Conservation (phyloP, 2,888 invertebrate species). For the Kryphioiulus occultus region DNA sequence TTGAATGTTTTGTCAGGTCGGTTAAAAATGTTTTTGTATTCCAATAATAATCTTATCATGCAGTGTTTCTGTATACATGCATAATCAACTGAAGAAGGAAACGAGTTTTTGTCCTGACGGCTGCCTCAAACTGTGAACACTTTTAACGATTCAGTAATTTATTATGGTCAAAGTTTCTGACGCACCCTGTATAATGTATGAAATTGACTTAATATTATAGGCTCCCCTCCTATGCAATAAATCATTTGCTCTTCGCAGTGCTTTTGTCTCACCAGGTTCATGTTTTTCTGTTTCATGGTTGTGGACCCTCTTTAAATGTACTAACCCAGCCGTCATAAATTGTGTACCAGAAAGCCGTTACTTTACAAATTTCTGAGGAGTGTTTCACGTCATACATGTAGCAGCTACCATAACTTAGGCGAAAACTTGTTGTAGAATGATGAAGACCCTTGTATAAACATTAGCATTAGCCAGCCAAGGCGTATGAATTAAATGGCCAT, state of each 20-base stretch:
- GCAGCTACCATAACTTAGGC: not conserved
- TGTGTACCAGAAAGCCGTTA: not conserved
- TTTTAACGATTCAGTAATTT: too few species aligned
- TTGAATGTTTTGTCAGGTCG: not conserved
- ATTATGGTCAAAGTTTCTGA: too few species aligned
- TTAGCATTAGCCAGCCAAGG: not conserved
- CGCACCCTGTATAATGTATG: too few species aligned
- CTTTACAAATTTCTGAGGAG: not conserved
- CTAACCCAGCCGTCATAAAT: not conserved
- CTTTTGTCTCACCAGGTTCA: too few species aligned
- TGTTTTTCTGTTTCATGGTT: too few species aligned
- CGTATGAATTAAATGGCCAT: slow-evolving; percentile 36
- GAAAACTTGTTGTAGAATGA: not conserved
- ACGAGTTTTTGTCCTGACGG: not conserved
- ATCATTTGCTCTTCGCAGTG: too few species aligned
- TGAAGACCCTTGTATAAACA: not conserved
- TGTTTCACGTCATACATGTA: not conserved
- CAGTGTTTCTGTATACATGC: not conserved
- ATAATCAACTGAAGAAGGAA: not conserved
- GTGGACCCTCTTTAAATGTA: too few species aligned
- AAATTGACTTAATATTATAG: too few species aligned
- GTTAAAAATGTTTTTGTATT: not conserved
- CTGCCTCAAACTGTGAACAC: not conserved
- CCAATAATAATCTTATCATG: slow-evolving; percentile 2
- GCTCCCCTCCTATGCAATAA: too few species aligned